Evolutionary conservation across 2,797 vertebrate genomes (phyloP), one percentile per base, ranked within the genome.

Genomic region (Adrianichthys oophorus): DNA sequence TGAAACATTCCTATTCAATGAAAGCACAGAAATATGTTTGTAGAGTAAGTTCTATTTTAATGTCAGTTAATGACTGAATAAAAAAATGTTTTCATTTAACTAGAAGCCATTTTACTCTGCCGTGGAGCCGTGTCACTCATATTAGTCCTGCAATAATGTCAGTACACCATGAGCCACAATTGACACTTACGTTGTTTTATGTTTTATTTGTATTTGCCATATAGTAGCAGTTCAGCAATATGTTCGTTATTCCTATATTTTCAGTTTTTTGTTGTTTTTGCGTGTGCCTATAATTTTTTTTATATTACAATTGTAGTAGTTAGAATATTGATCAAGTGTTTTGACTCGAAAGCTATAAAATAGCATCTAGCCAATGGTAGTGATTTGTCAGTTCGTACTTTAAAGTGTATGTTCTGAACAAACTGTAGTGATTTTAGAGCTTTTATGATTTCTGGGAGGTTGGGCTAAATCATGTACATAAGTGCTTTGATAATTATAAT

Each of bases 1-100:
- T 86, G 82, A 86, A 59, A 90, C 87, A 89, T 89, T 90, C 88
- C 87, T 79, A 80, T 87, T 70, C 62, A 79, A 83, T 51, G 67
- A 74, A 89, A 90, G 87, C 88, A 90, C 89, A 89, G 85, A 67
- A 79, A 67, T 67, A 78, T 74, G 72, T 81, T 84, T 83, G 49
- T 70, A 44, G 59, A 0, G 1, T 4, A 68, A 65, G 72, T 0
- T 5, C 65, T 65, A 72, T 67, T 70, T 17, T 57, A 56, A 72
- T 83, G 80, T 76, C 53, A 65, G 53, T 74, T 58, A 32, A 58
- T 45, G 17, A 52, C 50, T 46, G 43, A 59, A 45, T 17, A 17
- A 17, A 45, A 45, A 18, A 17, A 41, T 59, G 40, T 37, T 18
- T 8, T 41, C 32, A 68, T 68, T 63, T 29, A 57, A 51, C 59